Evolutionary conservation across 2,113 vertebrate genomes (phyloP).

Genomic region (cat (Felis catus)): DNA sequence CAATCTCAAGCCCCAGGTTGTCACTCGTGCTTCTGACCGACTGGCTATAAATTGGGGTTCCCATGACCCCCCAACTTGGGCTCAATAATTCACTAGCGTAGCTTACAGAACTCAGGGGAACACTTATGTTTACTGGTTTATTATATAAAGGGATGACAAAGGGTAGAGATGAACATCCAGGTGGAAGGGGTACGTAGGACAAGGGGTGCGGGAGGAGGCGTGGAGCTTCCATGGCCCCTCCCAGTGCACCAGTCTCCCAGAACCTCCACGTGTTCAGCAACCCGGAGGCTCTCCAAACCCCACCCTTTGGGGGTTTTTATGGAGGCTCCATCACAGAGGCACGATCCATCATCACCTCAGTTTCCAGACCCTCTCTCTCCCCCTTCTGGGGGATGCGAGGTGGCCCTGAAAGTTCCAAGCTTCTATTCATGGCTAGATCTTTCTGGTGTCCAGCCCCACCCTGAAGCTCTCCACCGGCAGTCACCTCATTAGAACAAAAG

Average conservation of each 20-base stretch:
- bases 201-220: too few species aligned
- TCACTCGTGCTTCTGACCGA: not conserved
- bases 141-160: not conserved
- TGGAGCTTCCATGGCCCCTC: accelerated
- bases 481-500: not conserved
- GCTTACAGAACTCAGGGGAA: not conserved
- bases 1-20: not conserved
- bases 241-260: accelerated
- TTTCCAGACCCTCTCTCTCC: not conserved
- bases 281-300: not conserved
- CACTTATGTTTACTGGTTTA: not conserved
- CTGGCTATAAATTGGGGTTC: not conserved
- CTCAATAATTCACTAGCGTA: not conserved
- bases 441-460: not conserved
- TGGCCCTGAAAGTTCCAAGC: not conserved
- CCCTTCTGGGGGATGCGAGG: not conserved
- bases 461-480: not conserved
- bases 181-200: not conserved
- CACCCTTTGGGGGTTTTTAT: not conserved
- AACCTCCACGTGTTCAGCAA: accelerated
- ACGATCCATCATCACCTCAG: not conserved
- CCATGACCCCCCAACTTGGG: not conserved
- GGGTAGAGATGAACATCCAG: not conserved
- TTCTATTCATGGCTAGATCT: not conserved
- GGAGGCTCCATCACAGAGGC: not conserved